Conservation (phyloP, 2,888 invertebrate genomes). For the Sinelater perroti region DNA sequence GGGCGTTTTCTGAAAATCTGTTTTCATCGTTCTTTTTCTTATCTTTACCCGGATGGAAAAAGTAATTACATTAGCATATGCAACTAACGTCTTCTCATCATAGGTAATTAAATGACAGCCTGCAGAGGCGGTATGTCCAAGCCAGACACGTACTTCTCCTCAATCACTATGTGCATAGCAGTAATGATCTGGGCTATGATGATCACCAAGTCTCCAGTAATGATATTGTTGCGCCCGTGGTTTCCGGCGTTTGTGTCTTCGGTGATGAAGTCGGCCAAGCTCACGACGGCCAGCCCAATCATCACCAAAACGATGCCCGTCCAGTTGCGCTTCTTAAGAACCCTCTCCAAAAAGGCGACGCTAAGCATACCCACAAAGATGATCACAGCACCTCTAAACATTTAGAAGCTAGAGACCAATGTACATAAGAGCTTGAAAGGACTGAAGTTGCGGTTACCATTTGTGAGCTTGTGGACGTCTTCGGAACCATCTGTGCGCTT, state of each 20-base stretch:
- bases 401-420: constrained; percentile 95
- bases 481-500: constrained; percentile 62
- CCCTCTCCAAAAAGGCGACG: constrained; percentile 78
- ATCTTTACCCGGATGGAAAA: too few relatives aligned
- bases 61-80: too few relatives aligned
- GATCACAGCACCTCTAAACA: constrained; percentile 91
- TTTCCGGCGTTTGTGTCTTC: constrained; percentile 54
- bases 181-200: constrained; percentile 82
- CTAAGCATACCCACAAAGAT: constrained; percentile 89
- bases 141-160: constrained; percentile 88
- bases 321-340: constrained; percentile 76
- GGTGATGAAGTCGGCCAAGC: constrained; percentile 74
- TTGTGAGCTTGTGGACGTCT: constrained; percentile 69
- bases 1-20: too few relatives aligned
- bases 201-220: constrained; percentile 82
- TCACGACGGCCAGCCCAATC: constrained; percentile 76
- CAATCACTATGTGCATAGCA: constrained; percentile 92
- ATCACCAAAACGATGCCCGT: constrained; percentile 77
- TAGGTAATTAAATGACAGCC: too few relatives aligned
- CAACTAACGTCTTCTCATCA: too few relatives aligned
- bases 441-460: constrained; percentile 79
- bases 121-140: constrained; percentile 88
- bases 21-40: too few relatives aligned
- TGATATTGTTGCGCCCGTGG: constrained; percentile 74
- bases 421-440: constrained; percentile 87